These are phyloP conservation scores for Mercenaria mercenaria DNA, from an alignment of 1,140 invertebrate species.

Conservation along the genomic window DNA sequence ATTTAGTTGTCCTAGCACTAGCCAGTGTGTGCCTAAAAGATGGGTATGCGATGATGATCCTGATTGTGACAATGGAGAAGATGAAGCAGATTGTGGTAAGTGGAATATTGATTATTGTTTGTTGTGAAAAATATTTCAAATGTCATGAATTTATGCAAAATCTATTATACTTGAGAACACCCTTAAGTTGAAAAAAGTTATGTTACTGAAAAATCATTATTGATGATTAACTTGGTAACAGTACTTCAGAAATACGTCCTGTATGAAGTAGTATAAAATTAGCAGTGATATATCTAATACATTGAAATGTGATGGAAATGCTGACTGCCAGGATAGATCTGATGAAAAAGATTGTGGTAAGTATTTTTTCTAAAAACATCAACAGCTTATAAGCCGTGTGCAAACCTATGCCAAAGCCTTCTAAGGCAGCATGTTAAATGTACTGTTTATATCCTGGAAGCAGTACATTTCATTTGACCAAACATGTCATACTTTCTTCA, in stretches of 20 bases:
- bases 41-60: conserved; percentile 55
- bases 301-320: conserved; percentile 96
- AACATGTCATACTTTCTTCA: no score
- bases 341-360: conserved; percentile 85
- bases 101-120: no score
- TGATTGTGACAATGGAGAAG: conserved; percentile 56
- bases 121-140: no score
- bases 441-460: neutral
- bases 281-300: conserved; percentile 95
- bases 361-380: conserved; percentile 43
- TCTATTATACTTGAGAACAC: no score
- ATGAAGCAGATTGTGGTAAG: conserved; percentile 26
- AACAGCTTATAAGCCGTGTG: neutral
- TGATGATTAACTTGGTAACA: no score
- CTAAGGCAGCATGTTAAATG: neutral
- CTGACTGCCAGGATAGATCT: conserved; percentile 96
- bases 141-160: no score
- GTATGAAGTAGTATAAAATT: no score
- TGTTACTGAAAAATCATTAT: no score
- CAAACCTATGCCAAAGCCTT: neutral
- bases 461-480: neutral
- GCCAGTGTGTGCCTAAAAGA: conserved; percentile 8
- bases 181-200: no score
- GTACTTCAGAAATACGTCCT: no score
- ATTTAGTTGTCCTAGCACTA: conserved; percentile 18